These are phyloP conservation scores for Diabrotica undecimpunctata DNA, from an alignment of 1,140 invertebrate species.

Conservation along the genomic window DNA sequence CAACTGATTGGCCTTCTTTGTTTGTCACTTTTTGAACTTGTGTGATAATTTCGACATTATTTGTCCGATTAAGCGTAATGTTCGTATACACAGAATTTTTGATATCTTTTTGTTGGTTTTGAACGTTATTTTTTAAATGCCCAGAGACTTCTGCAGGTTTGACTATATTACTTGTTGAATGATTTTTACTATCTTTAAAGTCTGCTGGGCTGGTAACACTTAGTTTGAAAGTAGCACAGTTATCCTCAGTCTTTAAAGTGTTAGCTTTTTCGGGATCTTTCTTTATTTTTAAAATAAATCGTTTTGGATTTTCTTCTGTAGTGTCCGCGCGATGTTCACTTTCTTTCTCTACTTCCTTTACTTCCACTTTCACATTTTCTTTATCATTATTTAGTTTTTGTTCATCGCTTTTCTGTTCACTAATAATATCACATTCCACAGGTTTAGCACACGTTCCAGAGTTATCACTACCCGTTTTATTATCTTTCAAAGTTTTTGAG, in stretches of 20 bases:
- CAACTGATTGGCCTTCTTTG: conserved; percentile 40
- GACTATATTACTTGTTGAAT: background rate
- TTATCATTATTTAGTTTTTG: conserved; percentile 3
- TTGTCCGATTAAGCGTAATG: conserved; percentile 38
- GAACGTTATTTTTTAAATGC: conserved; percentile 20
- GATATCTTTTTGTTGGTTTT: conserved; percentile 13
- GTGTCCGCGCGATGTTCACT: conserved; percentile 9
- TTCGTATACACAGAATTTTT: conserved; percentile 32
- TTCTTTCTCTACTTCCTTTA: conserved; percentile 5
- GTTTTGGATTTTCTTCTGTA: conserved; percentile 3
- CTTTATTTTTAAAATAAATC: conserved; percentile 9
- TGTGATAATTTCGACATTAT: conserved; percentile 42
- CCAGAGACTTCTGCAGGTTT: conserved; percentile 20
- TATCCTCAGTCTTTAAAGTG: conserved; percentile 8
- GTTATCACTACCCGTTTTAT: background rate
- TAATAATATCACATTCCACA: conserved; percentile 21
- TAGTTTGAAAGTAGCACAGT: background rate
- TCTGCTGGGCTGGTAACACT: background rate
- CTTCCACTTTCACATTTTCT: conserved; percentile 3
- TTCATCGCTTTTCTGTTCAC: conserved; percentile 13
- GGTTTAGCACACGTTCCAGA: conserved; percentile 1
- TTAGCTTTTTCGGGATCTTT: conserved; percentile 4
- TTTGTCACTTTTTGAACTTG: conserved; percentile 41
- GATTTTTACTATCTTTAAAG: background rate
- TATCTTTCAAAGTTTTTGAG: background rate